Conservation (phyloP, 2,797 vertebrate species). For the Mormyrus hasselquistii region DNA sequence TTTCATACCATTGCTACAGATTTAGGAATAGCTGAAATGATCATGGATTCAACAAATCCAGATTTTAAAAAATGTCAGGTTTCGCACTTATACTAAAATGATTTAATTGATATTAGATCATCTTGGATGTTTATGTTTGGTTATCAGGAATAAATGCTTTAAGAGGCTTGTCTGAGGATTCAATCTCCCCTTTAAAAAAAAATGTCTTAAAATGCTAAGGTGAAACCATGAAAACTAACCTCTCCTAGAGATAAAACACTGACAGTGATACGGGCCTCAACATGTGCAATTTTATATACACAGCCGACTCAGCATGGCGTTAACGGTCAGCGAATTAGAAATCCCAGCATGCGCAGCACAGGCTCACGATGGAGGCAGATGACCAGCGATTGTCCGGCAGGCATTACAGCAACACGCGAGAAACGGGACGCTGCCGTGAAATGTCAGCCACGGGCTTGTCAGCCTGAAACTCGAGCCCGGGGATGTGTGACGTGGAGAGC, state of each 20-base stretch:
- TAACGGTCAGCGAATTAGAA: neutral
- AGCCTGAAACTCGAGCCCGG: neutral
- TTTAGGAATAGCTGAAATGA: neutral
- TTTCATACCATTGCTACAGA: neutral
- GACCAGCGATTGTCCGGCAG: neutral
- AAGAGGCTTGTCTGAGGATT: neutral
- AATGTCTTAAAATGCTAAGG: neutral
- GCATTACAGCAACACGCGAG: neutral
- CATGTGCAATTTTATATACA: neutral
- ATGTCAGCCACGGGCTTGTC: neutral
- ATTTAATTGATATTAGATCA: neutral
- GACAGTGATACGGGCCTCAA: neutral
- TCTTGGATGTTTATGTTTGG: neutral
- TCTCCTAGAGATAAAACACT: neutral
- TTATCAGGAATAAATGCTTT: slow-evolving; percentile 2
- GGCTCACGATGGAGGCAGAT: neutral
- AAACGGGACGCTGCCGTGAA: neutral
- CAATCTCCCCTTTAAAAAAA: neutral
- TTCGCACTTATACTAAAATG: neutral
- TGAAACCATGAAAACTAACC: neutral
- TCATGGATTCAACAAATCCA: neutral
- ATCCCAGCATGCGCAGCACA: neutral
- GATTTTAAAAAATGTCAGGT: neutral
- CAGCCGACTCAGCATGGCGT: neutral
- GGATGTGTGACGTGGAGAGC: neutral